Evolutionary conservation across 2,113 vertebrate genomes (phyloP).

Genomic region (Patagioenas fasciata): DNA sequence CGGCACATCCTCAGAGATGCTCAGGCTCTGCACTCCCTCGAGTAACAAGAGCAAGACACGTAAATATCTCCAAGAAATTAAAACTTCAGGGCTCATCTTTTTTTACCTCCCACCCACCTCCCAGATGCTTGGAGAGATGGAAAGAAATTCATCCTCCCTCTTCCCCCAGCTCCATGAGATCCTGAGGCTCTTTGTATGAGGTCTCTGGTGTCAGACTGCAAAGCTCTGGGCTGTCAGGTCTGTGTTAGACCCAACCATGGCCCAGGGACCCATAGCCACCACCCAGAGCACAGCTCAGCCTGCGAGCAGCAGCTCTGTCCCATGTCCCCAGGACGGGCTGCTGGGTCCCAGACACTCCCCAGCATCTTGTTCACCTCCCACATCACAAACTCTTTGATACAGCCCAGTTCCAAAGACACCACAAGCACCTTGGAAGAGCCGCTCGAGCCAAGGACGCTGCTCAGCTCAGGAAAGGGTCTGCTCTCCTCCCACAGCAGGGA

Average conservation of each 20-base stretch:
- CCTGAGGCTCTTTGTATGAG: slow-evolving; percentile 21
- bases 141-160: neutral
- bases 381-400: neutral
- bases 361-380: neutral
- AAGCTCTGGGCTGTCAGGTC: neutral
- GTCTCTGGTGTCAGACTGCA: neutral
- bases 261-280: accelerated
- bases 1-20: neutral
- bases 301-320: accelerated
- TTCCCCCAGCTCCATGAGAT: neutral
- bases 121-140: slow-evolving; percentile 61
- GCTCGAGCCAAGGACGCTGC: too few relatives aligned
- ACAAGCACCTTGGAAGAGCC: neutral
- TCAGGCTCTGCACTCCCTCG: neutral
- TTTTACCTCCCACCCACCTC: slow-evolving; percentile 60
- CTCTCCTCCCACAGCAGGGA: neutral
- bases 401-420: neutral
- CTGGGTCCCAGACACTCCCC: neutral
- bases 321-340: accelerated
- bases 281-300: accelerated
- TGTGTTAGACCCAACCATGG: accelerated
- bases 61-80: slow-evolving; percentile 56
- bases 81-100: slow-evolving; percentile 64
- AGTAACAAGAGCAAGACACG: slow-evolving; percentile 50
- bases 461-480: neutral